These are phyloP conservation scores for Antitype chi DNA, from an alignment of 2,888 invertebrate species.

Conservation along the genomic window DNA sequence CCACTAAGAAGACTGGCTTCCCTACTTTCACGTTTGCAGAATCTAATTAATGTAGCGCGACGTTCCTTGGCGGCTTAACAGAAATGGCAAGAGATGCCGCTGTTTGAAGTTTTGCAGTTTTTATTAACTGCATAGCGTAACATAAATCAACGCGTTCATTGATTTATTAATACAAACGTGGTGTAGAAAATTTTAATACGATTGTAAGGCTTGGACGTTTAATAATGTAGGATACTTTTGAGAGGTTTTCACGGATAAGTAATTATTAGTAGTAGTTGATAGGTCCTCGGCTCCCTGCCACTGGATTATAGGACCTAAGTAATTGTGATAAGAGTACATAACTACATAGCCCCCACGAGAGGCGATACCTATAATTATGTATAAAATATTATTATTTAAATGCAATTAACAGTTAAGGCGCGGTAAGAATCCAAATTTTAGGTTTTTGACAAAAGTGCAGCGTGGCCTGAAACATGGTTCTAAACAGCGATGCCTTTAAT, in stretches of 20 bases:
- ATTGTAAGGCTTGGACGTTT: background rate
- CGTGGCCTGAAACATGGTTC: too few species aligned
- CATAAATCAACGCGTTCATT: slow-evolving; percentile 35
- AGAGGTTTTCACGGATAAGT: background rate
- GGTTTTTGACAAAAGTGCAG: too few species aligned
- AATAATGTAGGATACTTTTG: background rate
- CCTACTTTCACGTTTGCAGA: background rate
- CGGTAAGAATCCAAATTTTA: too few species aligned
- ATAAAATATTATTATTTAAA: too few species aligned
- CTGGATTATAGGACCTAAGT: background rate
- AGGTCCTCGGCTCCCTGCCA: background rate
- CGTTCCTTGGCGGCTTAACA: background rate
- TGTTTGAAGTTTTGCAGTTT: background rate
- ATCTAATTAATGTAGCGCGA: background rate
- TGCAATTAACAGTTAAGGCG: too few species aligned
- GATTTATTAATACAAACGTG: slow-evolving; percentile 8
- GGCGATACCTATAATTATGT: too few species aligned
- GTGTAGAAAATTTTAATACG: too few species aligned
- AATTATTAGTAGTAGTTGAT: background rate
- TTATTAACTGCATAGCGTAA: slow-evolving; percentile 45
- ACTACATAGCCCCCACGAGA: background rate
- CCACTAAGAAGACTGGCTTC: slow-evolving; percentile 26
- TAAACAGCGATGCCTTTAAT: too few species aligned
- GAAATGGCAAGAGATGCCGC: slow-evolving; percentile 58
- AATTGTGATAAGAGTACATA: background rate